phyloP scores from a whole-genome alignment of 1,140 invertebrate genomes.

The Fopius arisanus region DNA sequence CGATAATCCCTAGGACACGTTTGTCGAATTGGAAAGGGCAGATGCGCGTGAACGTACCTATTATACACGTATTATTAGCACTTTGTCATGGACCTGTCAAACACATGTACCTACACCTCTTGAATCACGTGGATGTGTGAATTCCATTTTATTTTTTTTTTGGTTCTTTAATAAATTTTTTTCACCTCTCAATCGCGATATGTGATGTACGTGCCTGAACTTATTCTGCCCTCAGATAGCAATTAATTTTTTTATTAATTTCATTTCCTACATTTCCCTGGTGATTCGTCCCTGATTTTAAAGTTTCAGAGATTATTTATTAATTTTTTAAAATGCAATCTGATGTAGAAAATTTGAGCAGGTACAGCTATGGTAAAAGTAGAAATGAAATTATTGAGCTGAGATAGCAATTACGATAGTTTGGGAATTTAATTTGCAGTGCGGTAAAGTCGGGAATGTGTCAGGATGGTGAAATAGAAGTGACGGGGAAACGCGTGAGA shows the following conservation, averaged over 20 bases:
- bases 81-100: slow-evolving; percentile 31
- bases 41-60: slow-evolving; percentile 13
- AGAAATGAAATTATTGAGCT: no score
- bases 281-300: no score
- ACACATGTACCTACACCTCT: slow-evolving; percentile 26
- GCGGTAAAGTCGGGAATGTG: slow-evolving; percentile 14
- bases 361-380: no score
- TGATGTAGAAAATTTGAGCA: no score
- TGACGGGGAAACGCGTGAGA: slow-evolving; percentile 12
- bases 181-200: background rate
- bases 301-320: no score
- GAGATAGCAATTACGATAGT: background rate
- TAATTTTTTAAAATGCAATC: no score
- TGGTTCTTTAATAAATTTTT: background rate
- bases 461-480: background rate
- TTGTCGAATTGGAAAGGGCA: background rate
- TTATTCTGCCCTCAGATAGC: no score
- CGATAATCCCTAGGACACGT: background rate
- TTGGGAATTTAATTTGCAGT: background rate
- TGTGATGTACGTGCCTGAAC: no score
- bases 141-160: slow-evolving; percentile 9
- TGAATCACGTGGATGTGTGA: slow-evolving; percentile 20
- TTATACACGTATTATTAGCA: slow-evolving; percentile 34
- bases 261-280: no score
- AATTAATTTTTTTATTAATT: no score